Evolutionary conservation across 2,888 invertebrate species (phyloP).

Genomic region (Erebia palarica): DNA sequence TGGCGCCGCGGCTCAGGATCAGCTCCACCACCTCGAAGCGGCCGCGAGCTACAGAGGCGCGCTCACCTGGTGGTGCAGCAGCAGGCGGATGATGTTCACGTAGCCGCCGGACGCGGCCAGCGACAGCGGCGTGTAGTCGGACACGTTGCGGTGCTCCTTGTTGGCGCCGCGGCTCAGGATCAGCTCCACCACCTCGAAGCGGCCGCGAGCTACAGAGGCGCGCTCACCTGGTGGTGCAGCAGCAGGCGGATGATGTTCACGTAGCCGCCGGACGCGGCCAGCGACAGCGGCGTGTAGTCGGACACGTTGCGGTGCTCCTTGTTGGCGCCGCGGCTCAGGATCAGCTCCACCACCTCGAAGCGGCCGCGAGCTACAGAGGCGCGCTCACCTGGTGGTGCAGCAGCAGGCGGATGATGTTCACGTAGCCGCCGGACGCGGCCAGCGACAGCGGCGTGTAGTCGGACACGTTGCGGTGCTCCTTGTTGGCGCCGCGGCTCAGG

Average conservation of each 20-base stretch:
- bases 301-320: conserved; percentile 99
- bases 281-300: conserved; percentile 99
- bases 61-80: conserved; percentile 91
- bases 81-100: conserved; percentile 97
- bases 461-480: conserved; percentile 98
- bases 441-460: conserved; percentile 99
- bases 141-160: conserved; percentile 99
- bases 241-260: conserved; percentile 98
- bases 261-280: conserved; percentile 99
- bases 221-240: conserved; percentile 90
- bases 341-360: conserved; percentile 96
- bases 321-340: conserved; percentile 94
- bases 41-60: too few relatives aligned
- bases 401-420: conserved; percentile 97
- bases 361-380: conserved; percentile 94
- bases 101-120: conserved; percentile 99
- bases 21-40: conserved; percentile 98
- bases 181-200: conserved; percentile 97
- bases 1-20: conserved; percentile 93
- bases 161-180: conserved; percentile 94
- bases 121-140: conserved; percentile 99
- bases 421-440: conserved; percentile 99
- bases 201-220: too few relatives aligned
- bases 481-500: conserved; percentile 94
- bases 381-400: conserved; percentile 88